Evolutionary conservation across 2,113 vertebrate genomes (phyloP).

Genomic region (Otus sunia): DNA sequence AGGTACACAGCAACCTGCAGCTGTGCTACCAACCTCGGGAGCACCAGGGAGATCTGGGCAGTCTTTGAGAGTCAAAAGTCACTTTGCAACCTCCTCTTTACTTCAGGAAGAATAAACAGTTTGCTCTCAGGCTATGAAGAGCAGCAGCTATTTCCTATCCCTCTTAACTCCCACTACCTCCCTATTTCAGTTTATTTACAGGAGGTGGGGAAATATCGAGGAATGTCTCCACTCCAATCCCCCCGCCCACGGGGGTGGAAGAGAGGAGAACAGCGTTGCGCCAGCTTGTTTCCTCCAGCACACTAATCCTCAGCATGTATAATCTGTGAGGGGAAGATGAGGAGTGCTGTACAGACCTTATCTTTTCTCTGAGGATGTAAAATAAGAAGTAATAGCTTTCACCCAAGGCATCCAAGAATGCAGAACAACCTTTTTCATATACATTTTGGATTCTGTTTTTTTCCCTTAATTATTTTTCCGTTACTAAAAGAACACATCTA

Average conservation of each 20-base stretch:
- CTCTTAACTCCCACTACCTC: neutral
- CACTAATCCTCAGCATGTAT: neutral
- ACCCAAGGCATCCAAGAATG: neutral
- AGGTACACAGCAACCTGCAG: neutral
- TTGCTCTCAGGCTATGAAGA: neutral
- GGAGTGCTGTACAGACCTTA: neutral
- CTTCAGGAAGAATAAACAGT: neutral
- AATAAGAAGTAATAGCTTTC: neutral
- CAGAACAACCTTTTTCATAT: neutral
- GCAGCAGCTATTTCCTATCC: neutral
- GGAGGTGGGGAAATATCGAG: neutral
- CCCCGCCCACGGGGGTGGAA: fast-evolving
- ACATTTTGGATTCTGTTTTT: neutral
- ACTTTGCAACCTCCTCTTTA: neutral
- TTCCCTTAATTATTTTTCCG: neutral
- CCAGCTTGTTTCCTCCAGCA: neutral
- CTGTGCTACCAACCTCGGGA: neutral
- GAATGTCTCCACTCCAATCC: neutral
- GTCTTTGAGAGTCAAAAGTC: neutral
- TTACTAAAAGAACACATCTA: neutral
- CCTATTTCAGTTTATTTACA: neutral
- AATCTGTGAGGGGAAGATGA: neutral
- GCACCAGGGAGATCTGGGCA: neutral
- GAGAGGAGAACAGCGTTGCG: neutral
- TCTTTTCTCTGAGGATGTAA: neutral